Percentiles rank a stretch among this genome's conserved stretches.
Evolutionary conservation across 2,113 vertebrate genomes (phyloP).

Genomic region (Planiliza haematocheilus): DNA sequence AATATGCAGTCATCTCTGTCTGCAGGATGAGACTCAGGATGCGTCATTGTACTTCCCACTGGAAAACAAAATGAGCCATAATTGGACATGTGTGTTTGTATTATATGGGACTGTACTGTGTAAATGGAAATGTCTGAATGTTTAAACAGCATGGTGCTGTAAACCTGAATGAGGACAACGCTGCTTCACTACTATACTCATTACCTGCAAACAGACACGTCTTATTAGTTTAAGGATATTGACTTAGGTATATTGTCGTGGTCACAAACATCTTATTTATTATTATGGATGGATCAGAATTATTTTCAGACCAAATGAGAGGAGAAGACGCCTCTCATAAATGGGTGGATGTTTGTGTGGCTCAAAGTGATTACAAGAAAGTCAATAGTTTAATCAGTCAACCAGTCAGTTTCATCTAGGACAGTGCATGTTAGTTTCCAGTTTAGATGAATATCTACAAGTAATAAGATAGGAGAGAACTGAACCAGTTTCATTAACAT

Average conservation of each 20-base stretch:
- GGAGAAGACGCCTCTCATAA: neutral
- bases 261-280: neutral
- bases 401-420: no score
- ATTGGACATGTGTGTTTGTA: neutral
- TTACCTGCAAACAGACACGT: constrained; percentile 1
- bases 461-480: neutral
- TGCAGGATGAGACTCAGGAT: neutral
- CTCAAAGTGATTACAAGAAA: no score
- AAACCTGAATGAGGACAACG: constrained; percentile 13
- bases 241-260: neutral
- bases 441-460: no score
- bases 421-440: neutral
- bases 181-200: constrained; percentile 25
- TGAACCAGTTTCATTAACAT: neutral
- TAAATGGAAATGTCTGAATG: constrained; percentile 22
- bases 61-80: constrained; percentile 12
- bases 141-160: constrained; percentile 23
- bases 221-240: constrained; percentile 33
- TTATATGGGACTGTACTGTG: neutral
- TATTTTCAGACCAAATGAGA: neutral
- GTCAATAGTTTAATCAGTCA: no score
- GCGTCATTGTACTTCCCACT: neutral
- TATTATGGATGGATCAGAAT: neutral
- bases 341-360: neutral
- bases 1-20: neutral